Conservation (phyloP, 2,113 vertebrate genomes). For the Corythornis vintsioides region DNA sequence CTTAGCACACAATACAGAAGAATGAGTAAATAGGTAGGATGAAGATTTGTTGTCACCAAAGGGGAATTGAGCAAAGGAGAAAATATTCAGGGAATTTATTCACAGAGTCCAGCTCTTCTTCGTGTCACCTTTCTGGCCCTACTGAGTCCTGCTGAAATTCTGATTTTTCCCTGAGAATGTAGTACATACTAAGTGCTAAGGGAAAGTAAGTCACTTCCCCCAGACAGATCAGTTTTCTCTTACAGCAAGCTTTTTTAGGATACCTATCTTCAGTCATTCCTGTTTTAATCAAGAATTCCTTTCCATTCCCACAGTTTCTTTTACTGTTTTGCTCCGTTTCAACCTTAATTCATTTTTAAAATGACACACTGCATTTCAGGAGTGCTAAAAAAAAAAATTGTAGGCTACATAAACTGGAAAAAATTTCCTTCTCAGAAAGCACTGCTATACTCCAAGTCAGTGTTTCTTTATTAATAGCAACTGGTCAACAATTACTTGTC, state of each 20-base stretch:
- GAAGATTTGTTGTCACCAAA: neutral
- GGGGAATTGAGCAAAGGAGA: neutral
- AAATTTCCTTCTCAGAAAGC: neutral
- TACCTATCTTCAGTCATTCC: neutral
- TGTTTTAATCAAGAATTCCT: neutral
- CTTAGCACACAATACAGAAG: neutral
- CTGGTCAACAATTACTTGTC: slow-evolving; percentile 2
- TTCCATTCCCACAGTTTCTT: neutral
- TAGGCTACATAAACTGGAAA: neutral
- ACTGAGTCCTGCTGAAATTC: neutral
- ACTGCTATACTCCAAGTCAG: neutral
- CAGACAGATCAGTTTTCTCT: neutral
- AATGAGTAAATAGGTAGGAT: neutral
- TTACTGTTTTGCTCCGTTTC: neutral
- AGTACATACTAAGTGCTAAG: neutral
- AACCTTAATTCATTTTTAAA: neutral
- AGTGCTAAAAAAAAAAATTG: neutral
- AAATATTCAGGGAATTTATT: slow-evolving; percentile 9
- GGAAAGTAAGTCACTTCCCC: neutral
- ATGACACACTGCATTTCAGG: neutral
- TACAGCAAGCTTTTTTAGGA: neutral
- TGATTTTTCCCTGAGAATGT: neutral
- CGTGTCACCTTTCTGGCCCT: neutral
- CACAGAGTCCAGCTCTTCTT: neutral
- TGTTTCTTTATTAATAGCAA: slow-evolving; percentile 23